Evolutionary conservation across 2,888 invertebrate genomes (phyloP).

Genomic region (Saturnia pavonia): DNA sequence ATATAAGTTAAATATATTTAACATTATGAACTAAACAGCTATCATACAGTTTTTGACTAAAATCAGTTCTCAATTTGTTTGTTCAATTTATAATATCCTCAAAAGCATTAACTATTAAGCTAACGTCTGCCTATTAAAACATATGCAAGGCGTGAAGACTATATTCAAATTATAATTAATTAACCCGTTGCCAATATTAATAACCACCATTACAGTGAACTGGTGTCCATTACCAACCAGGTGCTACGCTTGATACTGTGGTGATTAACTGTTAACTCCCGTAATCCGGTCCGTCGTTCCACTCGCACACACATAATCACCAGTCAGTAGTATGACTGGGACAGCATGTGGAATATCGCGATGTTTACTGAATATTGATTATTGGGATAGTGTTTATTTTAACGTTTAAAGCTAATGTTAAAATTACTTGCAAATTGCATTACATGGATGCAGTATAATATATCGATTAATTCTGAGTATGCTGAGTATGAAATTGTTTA

Average conservation of each 20-base stretch:
- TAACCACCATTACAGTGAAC: background rate
- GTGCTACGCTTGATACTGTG: conserved; percentile 9
- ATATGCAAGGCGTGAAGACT: background rate
- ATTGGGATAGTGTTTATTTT: background rate
- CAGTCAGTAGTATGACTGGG: conserved; percentile 8
- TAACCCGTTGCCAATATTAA: background rate
- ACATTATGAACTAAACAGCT: background rate
- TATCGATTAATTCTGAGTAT: background rate
- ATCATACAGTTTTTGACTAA: background rate
- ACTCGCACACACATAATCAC: conserved; percentile 5
- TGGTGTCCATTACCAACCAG: conserved; percentile 2
- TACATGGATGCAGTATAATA: background rate
- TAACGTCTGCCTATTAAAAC: background rate
- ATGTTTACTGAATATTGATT: conserved; percentile 13
- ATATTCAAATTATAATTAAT: conserved; percentile 1
- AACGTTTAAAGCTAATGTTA: background rate
- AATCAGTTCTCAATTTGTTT: background rate
- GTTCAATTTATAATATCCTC: background rate
- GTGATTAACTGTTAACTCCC: conserved; percentile 8
- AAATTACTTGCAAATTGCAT: background rate
- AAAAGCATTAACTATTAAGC: no score
- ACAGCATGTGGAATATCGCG: background rate
- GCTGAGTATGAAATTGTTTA: background rate
- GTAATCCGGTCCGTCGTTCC: conserved; percentile 19
- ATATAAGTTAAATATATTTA: background rate